Base-by-base conservation (phyloP, 2,113 vertebrate species). In the Turdus rufiventris region DNA sequence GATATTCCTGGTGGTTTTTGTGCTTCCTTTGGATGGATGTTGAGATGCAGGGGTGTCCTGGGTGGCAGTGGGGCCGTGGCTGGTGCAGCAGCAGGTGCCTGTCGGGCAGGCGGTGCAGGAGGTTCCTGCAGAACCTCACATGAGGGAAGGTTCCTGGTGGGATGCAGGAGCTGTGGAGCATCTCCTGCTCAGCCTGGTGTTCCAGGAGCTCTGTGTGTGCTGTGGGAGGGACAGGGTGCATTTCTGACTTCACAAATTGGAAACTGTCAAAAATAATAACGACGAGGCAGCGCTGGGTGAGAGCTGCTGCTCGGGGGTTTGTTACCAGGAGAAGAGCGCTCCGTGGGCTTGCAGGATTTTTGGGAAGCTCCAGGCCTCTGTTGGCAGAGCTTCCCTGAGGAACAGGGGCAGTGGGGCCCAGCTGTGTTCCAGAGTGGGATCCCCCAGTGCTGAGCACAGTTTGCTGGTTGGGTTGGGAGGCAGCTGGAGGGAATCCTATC, bases 11-110 rank as follows among this genome's bases (percentile, higher is more conserved):
- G 82, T 38, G 83, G 7, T 18, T 78, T 28, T 19, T 45, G 36
- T 25, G 1, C 87, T 63, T 58, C 2, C 7, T 47, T 3, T 14
- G 40, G 23, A 2, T 17, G 14, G 1, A 7, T 0, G 0, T 3
- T 58, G 78, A 1, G 6, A 14, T 14, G 0, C 28, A 4, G 62
- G 57, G 58, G 0, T 0, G 2, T 58, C 53, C 67, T 73, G 63
- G 3, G 42, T 15, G 14, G 80, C n/a, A 31, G 8, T 4, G 2
- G 1, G 29, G n/a, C n/a, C n/a, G n/a, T n/a, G n/a, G n/a, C n/a
- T n/a, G n/a, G 70, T 1, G 18, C 70, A 47, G 65, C 62, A n/a
- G 92, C 68, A 36, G 68, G 77, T 67, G 86, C 45, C 51, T 43
- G 62, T 5, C 3, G 6, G 60, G 53, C 68, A 40, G 60, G 62